Percentiles rank a stretch among this genome's conserved stretches.
phyloP scores from a whole-genome alignment of 1,140 invertebrate genomes.

The Xylocopa sonorina region DNA sequence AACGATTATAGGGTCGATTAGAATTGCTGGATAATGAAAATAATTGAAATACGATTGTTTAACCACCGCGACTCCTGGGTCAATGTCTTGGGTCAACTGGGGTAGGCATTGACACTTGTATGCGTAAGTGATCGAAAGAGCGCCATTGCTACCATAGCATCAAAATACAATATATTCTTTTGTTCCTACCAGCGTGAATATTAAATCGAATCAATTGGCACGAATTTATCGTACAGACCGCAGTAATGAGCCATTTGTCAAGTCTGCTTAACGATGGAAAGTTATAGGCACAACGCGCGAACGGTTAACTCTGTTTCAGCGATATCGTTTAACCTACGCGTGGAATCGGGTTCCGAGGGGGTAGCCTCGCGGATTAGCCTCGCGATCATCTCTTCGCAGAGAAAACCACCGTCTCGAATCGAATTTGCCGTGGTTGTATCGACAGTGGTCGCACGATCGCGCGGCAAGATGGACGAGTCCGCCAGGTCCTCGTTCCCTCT shows the following conservation, averaged over 20 bases:
- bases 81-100: conserved; percentile 63
- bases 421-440: conserved; percentile 46
- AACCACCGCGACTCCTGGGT: conserved; percentile 69
- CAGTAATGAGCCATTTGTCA: not conserved
- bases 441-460: conserved; percentile 47
- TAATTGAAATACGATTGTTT: conserved; percentile 80
- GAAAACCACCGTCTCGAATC: conserved; percentile 10
- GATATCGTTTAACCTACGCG: not conserved
- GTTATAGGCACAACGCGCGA: too few species aligned
- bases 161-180: not conserved
- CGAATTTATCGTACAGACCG: too few species aligned
- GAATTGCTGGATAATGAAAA: conserved; percentile 72
- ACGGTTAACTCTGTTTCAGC: too few species aligned
- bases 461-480: conserved; percentile 45
- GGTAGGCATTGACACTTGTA: conserved; percentile 55
- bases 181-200: too few species aligned
- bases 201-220: not conserved
- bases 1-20: conserved; percentile 76
- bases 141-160: not conserved
- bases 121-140: conserved; percentile 23
- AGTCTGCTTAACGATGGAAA: too few species aligned
- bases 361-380: not conserved
- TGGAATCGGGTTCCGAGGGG: not conserved
- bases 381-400: not conserved
- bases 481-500: not conserved